phyloP scores from a whole-genome alignment of 1,140 invertebrate genomes.

The Brachionus angularis region DNA sequence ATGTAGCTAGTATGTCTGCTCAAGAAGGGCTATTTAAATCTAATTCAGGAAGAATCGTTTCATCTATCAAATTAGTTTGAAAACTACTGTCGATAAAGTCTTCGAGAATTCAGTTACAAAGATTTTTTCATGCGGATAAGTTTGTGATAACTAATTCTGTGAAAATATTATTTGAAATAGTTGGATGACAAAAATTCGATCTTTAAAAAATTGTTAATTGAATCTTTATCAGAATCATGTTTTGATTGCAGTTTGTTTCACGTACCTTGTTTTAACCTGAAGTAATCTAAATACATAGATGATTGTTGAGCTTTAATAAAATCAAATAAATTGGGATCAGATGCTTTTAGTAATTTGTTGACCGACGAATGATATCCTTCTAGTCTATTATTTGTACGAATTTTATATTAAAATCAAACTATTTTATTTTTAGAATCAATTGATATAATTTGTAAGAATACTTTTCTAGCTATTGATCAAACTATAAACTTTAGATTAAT shows the following conservation, averaged over 20 bases:
- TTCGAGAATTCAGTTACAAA: too few species aligned
- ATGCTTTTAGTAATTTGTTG: background rate
- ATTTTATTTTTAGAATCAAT: too few species aligned
- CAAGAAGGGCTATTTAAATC: too few species aligned
- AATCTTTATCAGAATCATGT: slow-evolving; percentile 7
- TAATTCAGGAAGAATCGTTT: too few species aligned
- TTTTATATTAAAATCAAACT: too few species aligned
- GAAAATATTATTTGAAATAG: slow-evolving; percentile 17
- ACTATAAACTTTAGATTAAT: too few species aligned
- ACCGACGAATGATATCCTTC: slow-evolving; percentile 12
- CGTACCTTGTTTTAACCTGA: slow-evolving; percentile 14
- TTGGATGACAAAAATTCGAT: slow-evolving; percentile 4
- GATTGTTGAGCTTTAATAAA: slow-evolving; percentile 10
- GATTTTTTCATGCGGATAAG: too few species aligned
- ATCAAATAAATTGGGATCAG: slow-evolving; percentile 19
- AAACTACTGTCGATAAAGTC: too few species aligned
- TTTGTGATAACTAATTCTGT: slow-evolving; percentile 8
- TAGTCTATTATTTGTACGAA: background rate
- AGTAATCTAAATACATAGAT: slow-evolving; percentile 6
- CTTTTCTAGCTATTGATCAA: too few species aligned
- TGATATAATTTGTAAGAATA: too few species aligned
- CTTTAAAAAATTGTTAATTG: slow-evolving; percentile 17
- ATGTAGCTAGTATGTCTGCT: too few species aligned
- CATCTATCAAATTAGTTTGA: too few species aligned
- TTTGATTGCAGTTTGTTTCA: background rate